Conservation (phyloP, 1,140 invertebrate genomes). For the Ectropis grisescens region DNA sequence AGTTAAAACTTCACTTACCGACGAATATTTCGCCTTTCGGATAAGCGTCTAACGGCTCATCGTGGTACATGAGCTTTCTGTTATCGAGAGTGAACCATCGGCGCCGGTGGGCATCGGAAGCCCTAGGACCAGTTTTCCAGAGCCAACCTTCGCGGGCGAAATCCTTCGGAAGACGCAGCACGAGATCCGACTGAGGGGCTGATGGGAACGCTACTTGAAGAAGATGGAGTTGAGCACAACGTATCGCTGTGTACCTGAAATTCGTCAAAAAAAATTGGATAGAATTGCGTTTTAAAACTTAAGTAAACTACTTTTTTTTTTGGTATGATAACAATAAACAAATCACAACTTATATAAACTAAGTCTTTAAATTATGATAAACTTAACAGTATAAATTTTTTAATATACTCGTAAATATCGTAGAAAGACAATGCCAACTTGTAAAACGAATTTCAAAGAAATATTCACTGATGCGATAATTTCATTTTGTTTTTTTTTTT, state of each 20-base stretch:
- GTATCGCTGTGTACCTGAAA: conserved; percentile 90
- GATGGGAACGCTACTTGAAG: conserved; percentile 88
- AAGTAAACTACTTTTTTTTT: neutral
- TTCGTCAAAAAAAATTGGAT: conserved; percentile 77
- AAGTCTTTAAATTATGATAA: too few species aligned
- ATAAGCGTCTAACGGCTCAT: conserved; percentile 87
- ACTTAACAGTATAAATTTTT: too few species aligned
- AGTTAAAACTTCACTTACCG: conserved; percentile 63
- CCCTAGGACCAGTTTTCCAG: conserved; percentile 89
- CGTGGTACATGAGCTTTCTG: conserved; percentile 92
- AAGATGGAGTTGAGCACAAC: conserved; percentile 86
- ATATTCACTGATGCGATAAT: too few species aligned
- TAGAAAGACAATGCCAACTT: too few species aligned
- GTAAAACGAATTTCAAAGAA: too few species aligned
- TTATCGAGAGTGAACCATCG: conserved; percentile 92
- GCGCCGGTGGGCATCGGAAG: conserved; percentile 84
- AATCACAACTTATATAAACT: too few species aligned
- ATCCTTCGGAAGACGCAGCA: conserved; percentile 81
- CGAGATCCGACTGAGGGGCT: conserved; percentile 81
- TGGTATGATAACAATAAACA: too few species aligned
- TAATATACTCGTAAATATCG: too few species aligned
- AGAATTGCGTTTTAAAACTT: too few species aligned
- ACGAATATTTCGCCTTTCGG: conserved; percentile 94
- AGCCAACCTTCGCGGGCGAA: conserved; percentile 89
- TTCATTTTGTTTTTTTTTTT: too few species aligned